Evolutionary conservation across 1,140 invertebrate genomes (phyloP).

Genomic region (Dendrolimus kikuchii): DNA sequence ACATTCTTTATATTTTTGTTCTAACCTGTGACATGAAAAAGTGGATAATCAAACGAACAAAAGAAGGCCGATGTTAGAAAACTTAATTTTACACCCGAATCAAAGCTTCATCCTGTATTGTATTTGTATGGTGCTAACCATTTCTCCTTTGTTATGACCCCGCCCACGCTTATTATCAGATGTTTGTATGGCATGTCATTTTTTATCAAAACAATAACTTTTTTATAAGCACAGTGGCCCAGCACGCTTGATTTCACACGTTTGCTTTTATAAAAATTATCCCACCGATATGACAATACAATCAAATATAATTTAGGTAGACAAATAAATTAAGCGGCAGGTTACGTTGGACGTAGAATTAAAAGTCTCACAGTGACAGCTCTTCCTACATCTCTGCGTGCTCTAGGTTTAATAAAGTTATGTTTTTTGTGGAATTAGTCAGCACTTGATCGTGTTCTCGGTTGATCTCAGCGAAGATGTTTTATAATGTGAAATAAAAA

Average conservation of each 20-base stretch:
- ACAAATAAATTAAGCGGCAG: slow-evolving; percentile 31
- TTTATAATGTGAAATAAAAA: no score
- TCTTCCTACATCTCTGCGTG: no score
- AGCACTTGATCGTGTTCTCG: no score
- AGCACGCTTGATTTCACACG: slow-evolving; percentile 35
- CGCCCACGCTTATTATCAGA: slow-evolving; percentile 66
- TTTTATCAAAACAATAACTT: slow-evolving; percentile 71
- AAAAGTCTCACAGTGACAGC: slow-evolving; percentile 1
- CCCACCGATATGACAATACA: slow-evolving; percentile 27
- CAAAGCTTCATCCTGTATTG: slow-evolving; percentile 53
- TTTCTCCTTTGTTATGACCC: slow-evolving; percentile 60
- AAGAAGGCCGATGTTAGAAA: slow-evolving; percentile 45
- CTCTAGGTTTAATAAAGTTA: no score
- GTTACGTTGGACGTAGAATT: background rate
- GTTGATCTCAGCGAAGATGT: no score
- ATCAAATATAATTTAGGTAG: slow-evolving; percentile 40
- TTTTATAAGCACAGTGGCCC: slow-evolving; percentile 34
- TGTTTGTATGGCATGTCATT: slow-evolving; percentile 61
- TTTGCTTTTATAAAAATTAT: slow-evolving; percentile 31
- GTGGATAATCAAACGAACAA: slow-evolving; percentile 37
- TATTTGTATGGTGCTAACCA: slow-evolving; percentile 63
- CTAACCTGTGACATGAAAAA: slow-evolving; percentile 38
- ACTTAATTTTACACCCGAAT: slow-evolving; percentile 69
- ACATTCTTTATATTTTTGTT: slow-evolving; percentile 34
- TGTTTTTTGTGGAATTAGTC: no score